Percentiles rank a stretch among this genome's conserved stretches.
These are phyloP conservation scores for Drymonia ruficornis DNA, from an alignment of 2,888 invertebrate species.

Conservation along the genomic window DNA sequence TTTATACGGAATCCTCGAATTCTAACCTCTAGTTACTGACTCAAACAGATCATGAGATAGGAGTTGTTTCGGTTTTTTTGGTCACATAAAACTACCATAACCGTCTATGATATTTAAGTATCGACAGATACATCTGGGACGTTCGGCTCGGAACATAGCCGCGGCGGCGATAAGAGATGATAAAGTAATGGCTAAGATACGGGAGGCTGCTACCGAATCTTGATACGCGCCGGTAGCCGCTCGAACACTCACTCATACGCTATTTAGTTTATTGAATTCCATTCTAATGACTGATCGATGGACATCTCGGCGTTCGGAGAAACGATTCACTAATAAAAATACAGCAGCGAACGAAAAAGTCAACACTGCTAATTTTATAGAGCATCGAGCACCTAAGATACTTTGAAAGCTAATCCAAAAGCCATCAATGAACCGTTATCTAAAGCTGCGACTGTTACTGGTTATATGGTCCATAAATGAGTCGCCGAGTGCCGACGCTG, in stretches of 20 bases:
- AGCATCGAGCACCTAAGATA: constrained; percentile 46
- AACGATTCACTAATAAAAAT: constrained; percentile 28
- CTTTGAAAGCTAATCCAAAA: constrained; percentile 65
- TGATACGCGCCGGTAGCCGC: constrained; percentile 70
- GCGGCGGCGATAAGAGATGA: constrained; percentile 70
- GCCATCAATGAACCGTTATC: constrained; percentile 73
- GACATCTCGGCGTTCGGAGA: constrained; percentile 44
- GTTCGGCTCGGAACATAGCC: constrained; percentile 44
- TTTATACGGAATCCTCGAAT: constrained; percentile 64
- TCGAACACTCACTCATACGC: constrained; percentile 60
- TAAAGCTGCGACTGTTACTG: constrained; percentile 67
- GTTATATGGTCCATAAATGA: constrained; percentile 76
- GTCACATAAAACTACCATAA: constrained; percentile 69
- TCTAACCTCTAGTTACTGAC: constrained; percentile 68
- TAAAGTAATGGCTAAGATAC: constrained; percentile 75
- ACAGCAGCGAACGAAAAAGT: constrained; percentile 22
- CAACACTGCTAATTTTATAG: constrained; percentile 61
- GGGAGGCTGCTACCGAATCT: constrained; percentile 69
- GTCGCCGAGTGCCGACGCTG: constrained; percentile 58
- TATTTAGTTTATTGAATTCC: constrained; percentile 71
- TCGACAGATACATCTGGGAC: constrained; percentile 73
- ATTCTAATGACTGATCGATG: constrained; percentile 65
- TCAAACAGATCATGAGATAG: constrained; percentile 67
- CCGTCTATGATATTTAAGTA: constrained; percentile 68
- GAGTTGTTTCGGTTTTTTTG: constrained; percentile 66